Evolutionary conservation across 2,113 vertebrate genomes (phyloP).

Genomic region (Calidris pygmaea): DNA sequence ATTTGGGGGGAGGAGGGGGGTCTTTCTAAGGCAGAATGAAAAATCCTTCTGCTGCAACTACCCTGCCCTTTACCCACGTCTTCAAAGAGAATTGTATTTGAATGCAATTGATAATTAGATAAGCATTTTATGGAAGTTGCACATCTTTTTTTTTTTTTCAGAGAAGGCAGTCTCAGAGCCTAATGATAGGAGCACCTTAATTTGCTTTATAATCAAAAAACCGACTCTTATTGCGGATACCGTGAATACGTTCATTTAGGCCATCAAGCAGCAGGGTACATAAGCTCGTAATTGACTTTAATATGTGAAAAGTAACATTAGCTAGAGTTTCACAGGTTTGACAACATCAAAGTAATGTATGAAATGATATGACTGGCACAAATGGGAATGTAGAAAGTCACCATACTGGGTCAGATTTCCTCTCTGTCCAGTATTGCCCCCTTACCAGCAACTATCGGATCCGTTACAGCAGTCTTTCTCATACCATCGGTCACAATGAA

Average conservation of each 20-base stretch:
- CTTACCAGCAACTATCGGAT: background rate
- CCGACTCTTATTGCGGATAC: background rate
- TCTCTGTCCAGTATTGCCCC: background rate
- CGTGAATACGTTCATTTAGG: slow-evolving; percentile 12
- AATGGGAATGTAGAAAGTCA: background rate
- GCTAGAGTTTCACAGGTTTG: background rate
- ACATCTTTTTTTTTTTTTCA: background rate
- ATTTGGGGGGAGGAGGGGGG: background rate
- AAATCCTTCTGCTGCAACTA: background rate
- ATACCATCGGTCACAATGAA: background rate
- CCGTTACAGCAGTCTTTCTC: background rate
- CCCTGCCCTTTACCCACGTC: background rate
- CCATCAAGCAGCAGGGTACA: background rate
- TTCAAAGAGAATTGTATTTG: background rate
- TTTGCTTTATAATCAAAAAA: slow-evolving; percentile 18
- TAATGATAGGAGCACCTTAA: background rate
- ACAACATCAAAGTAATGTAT: background rate
- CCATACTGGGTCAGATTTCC: background rate
- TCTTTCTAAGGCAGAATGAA: background rate
- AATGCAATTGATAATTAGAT: slow-evolving; percentile 11
- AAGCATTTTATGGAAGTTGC: background rate
- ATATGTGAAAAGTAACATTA: slow-evolving; percentile 22
- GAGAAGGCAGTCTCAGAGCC: background rate
- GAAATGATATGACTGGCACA: background rate
- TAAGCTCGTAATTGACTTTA: background rate